These are phyloP conservation scores for Phenacoccus solenopsis DNA, from an alignment of 1,140 invertebrate species.

Conservation along the genomic window DNA sequence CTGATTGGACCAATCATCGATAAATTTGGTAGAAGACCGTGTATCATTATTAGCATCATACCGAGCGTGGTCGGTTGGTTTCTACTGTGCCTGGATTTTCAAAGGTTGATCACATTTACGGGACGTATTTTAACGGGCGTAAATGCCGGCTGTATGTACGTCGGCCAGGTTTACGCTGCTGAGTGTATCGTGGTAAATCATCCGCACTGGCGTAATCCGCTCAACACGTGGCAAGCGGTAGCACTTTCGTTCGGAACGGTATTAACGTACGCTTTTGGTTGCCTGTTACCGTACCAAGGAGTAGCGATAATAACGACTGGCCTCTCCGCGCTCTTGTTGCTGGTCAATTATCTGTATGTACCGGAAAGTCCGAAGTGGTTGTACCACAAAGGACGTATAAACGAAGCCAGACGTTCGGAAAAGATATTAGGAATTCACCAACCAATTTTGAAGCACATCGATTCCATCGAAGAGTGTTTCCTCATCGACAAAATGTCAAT, in stretches of 20 bases:
- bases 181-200: slow-evolving; percentile 36
- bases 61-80: slow-evolving; percentile 43
- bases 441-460: background rate
- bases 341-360: slow-evolving; percentile 30
- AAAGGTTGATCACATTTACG: slow-evolving; percentile 34
- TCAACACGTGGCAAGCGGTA: slow-evolving; percentile 29
- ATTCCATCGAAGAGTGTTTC: background rate
- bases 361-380: slow-evolving; percentile 45
- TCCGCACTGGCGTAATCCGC: slow-evolving; percentile 28
- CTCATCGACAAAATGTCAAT: slow-evolving; percentile 11
- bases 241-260: slow-evolving; percentile 26
- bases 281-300: slow-evolving; percentile 37
- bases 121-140: slow-evolving; percentile 39
- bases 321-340: slow-evolving; percentile 32
- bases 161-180: slow-evolving; percentile 33
- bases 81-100: slow-evolving; percentile 30
- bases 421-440: slow-evolving; percentile 21
- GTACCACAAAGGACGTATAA: slow-evolving; percentile 23
- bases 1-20: slow-evolving; percentile 45
- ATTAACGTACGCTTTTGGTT: slow-evolving; percentile 27
- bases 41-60: slow-evolving; percentile 38
- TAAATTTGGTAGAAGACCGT: slow-evolving; percentile 44
- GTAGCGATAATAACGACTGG: slow-evolving; percentile 37
- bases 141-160: slow-evolving; percentile 23
- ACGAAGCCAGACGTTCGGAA: slow-evolving; percentile 26